Base-by-base conservation (phyloP, 2,888 invertebrate genomes). In the Platerodrilus igneus region DNA sequence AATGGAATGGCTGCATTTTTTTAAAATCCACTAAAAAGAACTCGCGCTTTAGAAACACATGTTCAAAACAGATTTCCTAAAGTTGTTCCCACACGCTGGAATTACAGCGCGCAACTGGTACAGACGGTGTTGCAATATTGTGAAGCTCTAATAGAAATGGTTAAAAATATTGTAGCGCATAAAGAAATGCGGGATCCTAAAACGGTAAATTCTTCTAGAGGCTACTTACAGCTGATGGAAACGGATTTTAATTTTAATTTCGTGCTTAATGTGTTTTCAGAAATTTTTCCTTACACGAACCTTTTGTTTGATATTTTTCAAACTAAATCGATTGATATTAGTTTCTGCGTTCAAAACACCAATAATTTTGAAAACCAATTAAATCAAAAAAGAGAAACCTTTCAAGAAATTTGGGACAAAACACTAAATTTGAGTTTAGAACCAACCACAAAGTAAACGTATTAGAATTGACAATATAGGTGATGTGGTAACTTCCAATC, bases 261-360 rank as follows among this genome's bases (percentile, higher is more conserved):
- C 45, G 46, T 53, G 15, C 17, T 49, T 8, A 8, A 23, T 15
- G n/a, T 52, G 21, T 52, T 51, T 43, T 17, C 29, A 25, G 37
- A 40, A 23, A 47, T 48, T 30, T 47, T 47, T 34, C 26, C 34
- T 8, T 34, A 10, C 11, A 15, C 36, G 13, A 45, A 46, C 9
- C 28, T 37, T 39, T 16, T 49, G n/a, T 45, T 36, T 42, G 37
- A 40, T 16, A 33, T 38, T 7, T n/a, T 47, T 21, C 43, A 43
- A 35, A 29, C 4, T 22, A 43, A 34, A 35, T 37, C 30, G 20
- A 28, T 29, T 26, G 36, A 43, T 35, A 28, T 35, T 20, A 13
- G 15, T 18, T 41, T 33, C 21, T 48, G 36, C 10, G 16, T 31
- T 19, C 10, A 22, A 46, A 35, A 39, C 18, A 37, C 43, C 5